Evolutionary conservation across 2,888 invertebrate genomes (phyloP).

Genomic region (Thereva nobilitata): DNA sequence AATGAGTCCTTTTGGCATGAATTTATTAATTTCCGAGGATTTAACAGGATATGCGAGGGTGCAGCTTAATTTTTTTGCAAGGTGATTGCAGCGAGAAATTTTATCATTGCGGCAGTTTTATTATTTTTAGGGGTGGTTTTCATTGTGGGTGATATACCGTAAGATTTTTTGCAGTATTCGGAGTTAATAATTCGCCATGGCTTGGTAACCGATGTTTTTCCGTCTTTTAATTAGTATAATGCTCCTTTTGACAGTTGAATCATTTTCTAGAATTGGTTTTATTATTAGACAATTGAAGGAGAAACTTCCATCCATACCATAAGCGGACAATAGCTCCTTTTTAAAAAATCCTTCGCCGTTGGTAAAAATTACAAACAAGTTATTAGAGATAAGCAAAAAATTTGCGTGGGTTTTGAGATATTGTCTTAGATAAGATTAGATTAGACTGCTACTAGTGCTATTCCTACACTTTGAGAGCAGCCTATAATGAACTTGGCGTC

Average conservation of each 20-base stretch:
- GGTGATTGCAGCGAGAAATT: constrained; percentile 25
- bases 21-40: constrained; percentile 42
- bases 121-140: constrained; percentile 5
- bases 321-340: too few relatives aligned
- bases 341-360: too few relatives aligned
- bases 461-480: too few relatives aligned
- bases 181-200: constrained; percentile 39
- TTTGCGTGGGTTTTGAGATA: too few relatives aligned
- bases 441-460: too few relatives aligned
- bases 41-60: constrained; percentile 20
- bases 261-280: too few relatives aligned
- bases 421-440: too few relatives aligned
- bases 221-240: constrained; percentile 38
- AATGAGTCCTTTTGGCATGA: constrained; percentile 35
- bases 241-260: neutral
- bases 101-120: constrained; percentile 6
- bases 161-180: constrained; percentile 37
- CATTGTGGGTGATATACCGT: constrained; percentile 38
- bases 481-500: too few relatives aligned
- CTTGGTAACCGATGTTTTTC: constrained; percentile 38
- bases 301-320: too few relatives aligned
- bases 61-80: constrained; percentile 40
- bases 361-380: too few relatives aligned
- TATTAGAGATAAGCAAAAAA: too few relatives aligned
- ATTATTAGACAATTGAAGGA: too few relatives aligned